Evolutionary conservation across 2,797 vertebrate species (phyloP), one percentile per base, ranked within the genome.

Genomic region (Lepus oiostolus): DNA sequence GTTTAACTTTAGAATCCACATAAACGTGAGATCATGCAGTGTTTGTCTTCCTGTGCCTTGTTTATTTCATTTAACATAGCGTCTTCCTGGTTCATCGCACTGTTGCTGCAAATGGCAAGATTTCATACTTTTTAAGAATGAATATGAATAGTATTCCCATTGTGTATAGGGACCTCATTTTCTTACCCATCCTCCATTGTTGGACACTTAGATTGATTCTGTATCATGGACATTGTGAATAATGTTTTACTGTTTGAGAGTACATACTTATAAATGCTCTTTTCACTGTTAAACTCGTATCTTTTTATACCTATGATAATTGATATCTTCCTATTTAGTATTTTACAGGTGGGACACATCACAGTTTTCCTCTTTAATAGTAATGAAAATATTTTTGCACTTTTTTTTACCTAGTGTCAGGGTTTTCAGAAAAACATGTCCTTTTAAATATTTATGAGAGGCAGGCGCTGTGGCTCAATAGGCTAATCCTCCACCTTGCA

Each of bases 231-330:
- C 65, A 47, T 47, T 82, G n/a, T n/a, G 58, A 75, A 52, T 22
- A 54, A 54, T 7, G 58, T n/a, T 4, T 3, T n/a, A 65, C 7
- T 90, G 24, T 26, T 30, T 65, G 30, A 32, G 42, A 80, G 77
- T 26, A 24, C 77, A 80, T 38, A 24, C 22, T 58, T 76, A 81
- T 50, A 74, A 60, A 38, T 50, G 30, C 0, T 22, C 77, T 91
- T 88, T 88, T 82, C 62, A 70, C 38, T 81, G 12, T 72, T 85
- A 68, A 88, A 26, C 19, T 74, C 21, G 54, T 38, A 62, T 60
- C 63, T 62, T 71, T 90, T 96, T 85, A 38, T 50, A 58, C 74
- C 70, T 85, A 21, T 93, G 58, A 74, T 88, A 76, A 86, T 52
- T 85, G 19, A 62, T 22, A 28, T 22, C 77, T 35, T 58, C 35